Conservation (phyloP, 2,797 vertebrate genomes). For the Hafferia zeledoni region DNA sequence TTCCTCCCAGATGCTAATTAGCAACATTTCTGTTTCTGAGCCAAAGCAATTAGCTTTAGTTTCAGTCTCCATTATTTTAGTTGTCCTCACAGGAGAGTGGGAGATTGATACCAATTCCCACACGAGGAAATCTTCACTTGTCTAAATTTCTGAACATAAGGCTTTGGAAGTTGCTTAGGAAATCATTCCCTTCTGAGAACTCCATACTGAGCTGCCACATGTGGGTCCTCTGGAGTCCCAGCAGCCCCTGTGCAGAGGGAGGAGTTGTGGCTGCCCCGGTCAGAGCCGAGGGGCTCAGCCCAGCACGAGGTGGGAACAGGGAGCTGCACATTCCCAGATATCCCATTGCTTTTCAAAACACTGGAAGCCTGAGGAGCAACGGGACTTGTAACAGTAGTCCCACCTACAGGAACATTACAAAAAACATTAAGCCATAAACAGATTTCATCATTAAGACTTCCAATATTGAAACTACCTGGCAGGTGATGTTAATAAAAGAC, state of each 20-base stretch:
- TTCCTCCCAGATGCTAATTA: neutral
- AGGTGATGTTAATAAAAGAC: slow-evolving; percentile 87
- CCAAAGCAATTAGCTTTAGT: neutral
- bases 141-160: neutral
- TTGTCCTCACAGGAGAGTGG: neutral
- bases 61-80: neutral
- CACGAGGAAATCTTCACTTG: neutral
- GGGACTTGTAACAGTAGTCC: neutral
- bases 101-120: neutral
- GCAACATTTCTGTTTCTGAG: neutral
- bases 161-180: neutral
- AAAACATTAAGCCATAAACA: neutral
- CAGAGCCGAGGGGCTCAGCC: neutral
- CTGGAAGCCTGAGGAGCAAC: neutral
- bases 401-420: neutral
- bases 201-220: neutral
- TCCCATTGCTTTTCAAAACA: neutral
- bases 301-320: rapidly evolving
- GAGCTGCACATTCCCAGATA: neutral
- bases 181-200: neutral
- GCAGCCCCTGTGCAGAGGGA: neutral
- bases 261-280: neutral
- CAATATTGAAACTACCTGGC: slow-evolving; percentile 83
- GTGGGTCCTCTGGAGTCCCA: neutral
- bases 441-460: neutral